These are phyloP conservation scores for Carterocephalus palaemon DNA, from an alignment of 2,888 invertebrate genomes.

Conservation along the genomic window DNA sequence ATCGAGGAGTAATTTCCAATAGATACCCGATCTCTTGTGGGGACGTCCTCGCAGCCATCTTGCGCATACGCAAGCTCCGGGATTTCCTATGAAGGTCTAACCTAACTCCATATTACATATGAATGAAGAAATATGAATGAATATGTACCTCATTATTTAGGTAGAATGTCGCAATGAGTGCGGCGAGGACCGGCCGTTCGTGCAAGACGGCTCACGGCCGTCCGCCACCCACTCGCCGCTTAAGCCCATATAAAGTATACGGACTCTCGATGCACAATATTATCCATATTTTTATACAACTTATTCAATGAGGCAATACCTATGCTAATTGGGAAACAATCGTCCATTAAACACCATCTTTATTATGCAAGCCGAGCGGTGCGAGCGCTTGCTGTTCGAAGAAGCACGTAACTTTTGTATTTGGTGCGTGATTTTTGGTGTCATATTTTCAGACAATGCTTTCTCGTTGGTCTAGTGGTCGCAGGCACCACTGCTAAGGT, in stretches of 20 bases:
- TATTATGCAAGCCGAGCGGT: conserved; percentile 14
- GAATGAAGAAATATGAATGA: conserved; percentile 31
- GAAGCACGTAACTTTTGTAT: conserved; percentile 3
- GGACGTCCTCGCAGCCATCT: too few relatives aligned
- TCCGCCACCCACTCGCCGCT: conserved; percentile 72
- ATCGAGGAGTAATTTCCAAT: too few relatives aligned
- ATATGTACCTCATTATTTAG: conserved; percentile 57
- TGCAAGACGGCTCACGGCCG: conserved; percentile 70
- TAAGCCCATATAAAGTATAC: conserved; percentile 73
- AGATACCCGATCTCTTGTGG: too few relatives aligned
- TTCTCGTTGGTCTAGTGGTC: too few relatives aligned
- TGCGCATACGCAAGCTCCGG: too few relatives aligned
- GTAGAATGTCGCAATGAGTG: conserved; percentile 59
- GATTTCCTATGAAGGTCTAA: too few relatives aligned
- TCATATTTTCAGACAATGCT: too few relatives aligned
- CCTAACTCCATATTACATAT: too few relatives aligned
- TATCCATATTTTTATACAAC: conserved; percentile 69
- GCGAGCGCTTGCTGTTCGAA: conserved; percentile 15
- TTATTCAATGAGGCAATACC: conserved; percentile 49
- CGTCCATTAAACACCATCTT: conserved; percentile 21
- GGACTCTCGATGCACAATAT: conserved; percentile 57
- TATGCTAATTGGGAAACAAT: conserved; percentile 50
- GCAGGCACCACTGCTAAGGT: too few relatives aligned
- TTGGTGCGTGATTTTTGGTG: not conserved
- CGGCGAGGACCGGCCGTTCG: conserved; percentile 62